phyloP scores from a whole-genome alignment of 2,113 vertebrate species.

The Lampris incognitus region DNA sequence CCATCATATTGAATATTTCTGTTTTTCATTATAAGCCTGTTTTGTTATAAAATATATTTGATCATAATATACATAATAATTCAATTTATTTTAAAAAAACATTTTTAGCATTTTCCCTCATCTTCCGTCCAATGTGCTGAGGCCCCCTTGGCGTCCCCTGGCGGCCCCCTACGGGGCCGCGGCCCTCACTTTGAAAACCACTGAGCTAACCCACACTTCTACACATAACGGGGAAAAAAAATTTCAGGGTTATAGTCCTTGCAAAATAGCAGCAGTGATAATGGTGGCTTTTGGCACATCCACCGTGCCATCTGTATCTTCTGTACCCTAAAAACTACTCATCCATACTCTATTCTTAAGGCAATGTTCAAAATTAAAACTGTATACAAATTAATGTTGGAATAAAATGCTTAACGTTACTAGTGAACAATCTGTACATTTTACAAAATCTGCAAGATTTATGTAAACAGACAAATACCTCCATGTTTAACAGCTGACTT shows the following conservation, averaged over 20 bases:
- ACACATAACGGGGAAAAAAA: not conserved
- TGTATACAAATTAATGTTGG: not conserved
- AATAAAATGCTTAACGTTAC: not conserved
- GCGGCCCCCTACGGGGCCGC: too few species aligned
- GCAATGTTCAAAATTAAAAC: not conserved
- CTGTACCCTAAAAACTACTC: not conserved
- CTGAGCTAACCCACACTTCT: not conserved
- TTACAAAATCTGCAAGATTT: not conserved
- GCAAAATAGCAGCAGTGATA: not conserved
- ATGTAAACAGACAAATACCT: not conserved
- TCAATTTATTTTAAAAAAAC: too few species aligned
- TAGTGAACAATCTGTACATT: not conserved
- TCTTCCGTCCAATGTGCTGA: too few species aligned
- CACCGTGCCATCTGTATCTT: not conserved
- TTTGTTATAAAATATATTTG: too few species aligned
- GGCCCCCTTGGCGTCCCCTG: too few species aligned
- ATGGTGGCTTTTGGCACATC: not conserved
- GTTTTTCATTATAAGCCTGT: too few species aligned
- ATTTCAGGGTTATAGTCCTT: not conserved
- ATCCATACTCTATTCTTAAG: not conserved
- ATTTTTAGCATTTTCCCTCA: too few species aligned
- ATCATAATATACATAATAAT: too few species aligned
- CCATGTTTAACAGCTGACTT: not conserved
- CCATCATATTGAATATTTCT: too few species aligned
- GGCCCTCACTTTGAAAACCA: too few species aligned